A percentile compares a stretch with the other conserved stretches of the same genome.
Evolutionary conservation across 2,888 invertebrate species (phyloP).

Genomic region (Acronicta alni): DNA sequence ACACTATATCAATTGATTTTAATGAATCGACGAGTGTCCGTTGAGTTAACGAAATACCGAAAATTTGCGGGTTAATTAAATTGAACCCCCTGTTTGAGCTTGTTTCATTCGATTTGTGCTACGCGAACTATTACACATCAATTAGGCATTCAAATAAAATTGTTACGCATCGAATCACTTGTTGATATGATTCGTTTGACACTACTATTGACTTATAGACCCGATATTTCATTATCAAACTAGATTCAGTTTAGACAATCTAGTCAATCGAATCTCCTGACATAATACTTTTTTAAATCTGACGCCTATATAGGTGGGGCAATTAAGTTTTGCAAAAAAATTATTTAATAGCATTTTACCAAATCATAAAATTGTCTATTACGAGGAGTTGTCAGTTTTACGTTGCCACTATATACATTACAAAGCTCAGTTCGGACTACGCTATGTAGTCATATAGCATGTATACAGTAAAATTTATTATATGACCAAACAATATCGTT

Average conservation of each 20-base stretch:
- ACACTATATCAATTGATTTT: conserved; percentile 68
- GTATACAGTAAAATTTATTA: too few species aligned
- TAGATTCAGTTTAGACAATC: conserved; percentile 26
- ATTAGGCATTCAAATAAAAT: conserved; percentile 50
- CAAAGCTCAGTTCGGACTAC: too few species aligned
- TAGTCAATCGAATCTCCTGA: background rate
- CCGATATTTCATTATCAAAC: conserved; percentile 10
- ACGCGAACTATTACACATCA: conserved; percentile 45
- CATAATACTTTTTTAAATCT: too few species aligned
- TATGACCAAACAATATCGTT: too few species aligned
- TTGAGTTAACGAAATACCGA: conserved; percentile 64
- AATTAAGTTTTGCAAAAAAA: too few species aligned
- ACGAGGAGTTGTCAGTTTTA: too few species aligned
- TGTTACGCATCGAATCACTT: conserved; percentile 34
- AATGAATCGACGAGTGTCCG: conserved; percentile 72
- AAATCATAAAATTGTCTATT: too few species aligned
- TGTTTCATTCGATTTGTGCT: conserved; percentile 62
- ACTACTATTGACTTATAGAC: conserved; percentile 32
- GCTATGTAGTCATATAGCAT: too few species aligned
- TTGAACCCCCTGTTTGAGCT: conserved; percentile 64
- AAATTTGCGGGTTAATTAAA: conserved; percentile 74
- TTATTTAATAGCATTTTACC: too few species aligned
- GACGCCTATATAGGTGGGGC: too few species aligned
- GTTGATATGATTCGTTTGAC: conserved; percentile 42
- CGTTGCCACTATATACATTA: too few species aligned